phyloP scores from a whole-genome alignment of 2,797 vertebrate species.

The Tragelaphus oryx region DNA sequence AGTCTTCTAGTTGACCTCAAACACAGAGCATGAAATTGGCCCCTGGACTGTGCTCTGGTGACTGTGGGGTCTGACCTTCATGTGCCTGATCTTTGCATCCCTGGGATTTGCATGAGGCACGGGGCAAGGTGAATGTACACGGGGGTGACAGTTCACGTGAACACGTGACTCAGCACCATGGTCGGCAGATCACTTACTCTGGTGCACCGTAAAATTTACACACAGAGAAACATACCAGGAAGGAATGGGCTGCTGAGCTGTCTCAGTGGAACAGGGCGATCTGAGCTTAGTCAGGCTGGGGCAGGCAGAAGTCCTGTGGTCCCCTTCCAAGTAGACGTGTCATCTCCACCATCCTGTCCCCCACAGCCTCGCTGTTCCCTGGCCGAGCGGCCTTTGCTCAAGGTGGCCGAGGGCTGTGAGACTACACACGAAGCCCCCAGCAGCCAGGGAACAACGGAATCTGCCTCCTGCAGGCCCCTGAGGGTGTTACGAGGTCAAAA shows the following conservation, averaged over 20 bases:
- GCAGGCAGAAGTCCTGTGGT: background rate
- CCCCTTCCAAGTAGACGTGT: background rate
- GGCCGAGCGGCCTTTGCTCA: background rate
- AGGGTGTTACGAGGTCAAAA: background rate
- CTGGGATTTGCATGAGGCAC: background rate
- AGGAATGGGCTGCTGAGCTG: background rate
- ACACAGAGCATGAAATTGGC: background rate
- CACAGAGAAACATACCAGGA: background rate
- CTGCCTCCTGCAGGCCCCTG: background rate
- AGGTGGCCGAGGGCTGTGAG: fast-evolving
- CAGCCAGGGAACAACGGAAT: too few species aligned
- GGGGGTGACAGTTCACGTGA: background rate
- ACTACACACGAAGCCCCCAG: background rate
- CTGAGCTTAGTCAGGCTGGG: background rate
- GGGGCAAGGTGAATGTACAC: fast-evolving
- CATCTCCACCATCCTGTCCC: fast-evolving
- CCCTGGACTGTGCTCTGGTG: background rate
- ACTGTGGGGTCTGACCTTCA: background rate
- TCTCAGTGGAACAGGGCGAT: background rate
- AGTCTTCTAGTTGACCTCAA: background rate
- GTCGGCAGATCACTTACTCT: fast-evolving
- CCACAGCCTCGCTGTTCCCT: fast-evolving
- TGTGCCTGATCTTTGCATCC: background rate
- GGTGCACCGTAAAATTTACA: too few species aligned
- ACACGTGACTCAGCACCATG: fast-evolving